Evolutionary conservation across 2,797 vertebrate species (phyloP), one percentile per base, ranked within the genome.

Genomic region (Thalassophryne amazonica): DNA sequence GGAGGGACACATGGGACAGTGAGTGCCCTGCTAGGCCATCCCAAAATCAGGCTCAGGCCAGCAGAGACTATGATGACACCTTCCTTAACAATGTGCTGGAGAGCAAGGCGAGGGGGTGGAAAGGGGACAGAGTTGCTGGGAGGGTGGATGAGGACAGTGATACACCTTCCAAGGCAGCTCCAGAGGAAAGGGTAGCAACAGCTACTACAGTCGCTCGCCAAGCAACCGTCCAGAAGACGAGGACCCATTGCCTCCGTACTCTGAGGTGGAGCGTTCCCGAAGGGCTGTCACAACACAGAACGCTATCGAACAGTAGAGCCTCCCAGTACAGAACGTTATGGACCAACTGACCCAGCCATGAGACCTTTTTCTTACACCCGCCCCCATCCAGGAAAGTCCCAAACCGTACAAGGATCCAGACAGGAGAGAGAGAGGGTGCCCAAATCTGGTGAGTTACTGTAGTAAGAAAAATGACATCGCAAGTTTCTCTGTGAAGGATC

Each of bases 161-260:
- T 62, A 97, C 94, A 2, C 95, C 94, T 2, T 93, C 95, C 12
- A 94, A 84, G 86, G 88, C 56, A 93, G 94, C 82, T 93, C 94
- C 1, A 94, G 92, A 69, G 87, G 86, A 7, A 92, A 91, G 54
- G 85, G 75, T 62, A 90, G 83, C 17, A 82, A 84, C 45, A 89
- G 40, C 53, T 89, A 36, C 85, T 81, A 82, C 57, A 94, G 86
- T 78, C 87, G 91, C 86, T 88, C 93, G 12, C 86, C 93, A 11
- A 91, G 84, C 86, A 89, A 85, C 74, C 87, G 89, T 35, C 92
- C 89, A 0, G 91, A 90, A 18, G 92, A 91, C 46, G 93, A 93
- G 3, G 97, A 99, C 65, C 58, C 90, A 21, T 66, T 98, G 81
- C 97, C 96, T n/a, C 96, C 97, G 0, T 98, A 99, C 88, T 94